phyloP scores from a whole-genome alignment of 2,797 vertebrate genomes.

The Crenuchus spilurus region DNA sequence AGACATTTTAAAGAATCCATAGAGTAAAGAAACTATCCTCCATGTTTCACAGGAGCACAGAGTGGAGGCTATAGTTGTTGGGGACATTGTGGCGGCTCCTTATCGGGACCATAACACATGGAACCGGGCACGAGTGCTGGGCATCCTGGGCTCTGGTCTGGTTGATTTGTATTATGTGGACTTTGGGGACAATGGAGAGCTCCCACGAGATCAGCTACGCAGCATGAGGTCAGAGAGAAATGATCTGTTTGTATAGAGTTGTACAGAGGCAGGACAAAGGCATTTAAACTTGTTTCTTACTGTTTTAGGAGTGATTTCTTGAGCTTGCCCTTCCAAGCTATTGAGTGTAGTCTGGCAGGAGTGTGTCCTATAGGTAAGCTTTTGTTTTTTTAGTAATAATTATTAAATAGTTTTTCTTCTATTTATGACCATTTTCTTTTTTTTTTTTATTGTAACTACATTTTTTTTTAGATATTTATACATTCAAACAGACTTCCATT shows the following conservation, averaged over 20 bases:
- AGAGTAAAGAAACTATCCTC: background rate
- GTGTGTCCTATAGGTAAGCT: slow-evolving; percentile 80
- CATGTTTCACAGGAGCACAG: slow-evolving; percentile 70
- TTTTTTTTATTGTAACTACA: no score
- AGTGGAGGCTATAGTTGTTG: slow-evolving; percentile 72
- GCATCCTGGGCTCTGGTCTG: slow-evolving; percentile 73
- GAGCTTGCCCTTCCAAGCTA: slow-evolving; percentile 92
- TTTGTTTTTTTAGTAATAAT: background rate
- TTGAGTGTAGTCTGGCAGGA: slow-evolving; percentile 88
- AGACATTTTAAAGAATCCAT: background rate
- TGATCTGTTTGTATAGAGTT: no score
- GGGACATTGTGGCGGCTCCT: slow-evolving; percentile 88
- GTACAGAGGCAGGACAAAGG: background rate
- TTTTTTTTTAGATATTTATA: no score
- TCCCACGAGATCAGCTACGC: slow-evolving; percentile 72
- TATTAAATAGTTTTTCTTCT: no score
- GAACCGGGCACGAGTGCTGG: slow-evolving; percentile 87
- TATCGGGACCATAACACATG: slow-evolving; percentile 75
- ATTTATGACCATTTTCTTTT: no score
- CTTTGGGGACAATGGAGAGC: slow-evolving; percentile 87
- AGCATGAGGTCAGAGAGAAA: slow-evolving; percentile 79
- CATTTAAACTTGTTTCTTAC: slow-evolving; percentile 8
- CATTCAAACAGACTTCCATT: no score
- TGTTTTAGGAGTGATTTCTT: slow-evolving; percentile 89
- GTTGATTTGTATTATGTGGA: slow-evolving; percentile 89